phyloP scores from a whole-genome alignment of 1,140 invertebrate genomes.

The Antheraea mylitta region DNA sequence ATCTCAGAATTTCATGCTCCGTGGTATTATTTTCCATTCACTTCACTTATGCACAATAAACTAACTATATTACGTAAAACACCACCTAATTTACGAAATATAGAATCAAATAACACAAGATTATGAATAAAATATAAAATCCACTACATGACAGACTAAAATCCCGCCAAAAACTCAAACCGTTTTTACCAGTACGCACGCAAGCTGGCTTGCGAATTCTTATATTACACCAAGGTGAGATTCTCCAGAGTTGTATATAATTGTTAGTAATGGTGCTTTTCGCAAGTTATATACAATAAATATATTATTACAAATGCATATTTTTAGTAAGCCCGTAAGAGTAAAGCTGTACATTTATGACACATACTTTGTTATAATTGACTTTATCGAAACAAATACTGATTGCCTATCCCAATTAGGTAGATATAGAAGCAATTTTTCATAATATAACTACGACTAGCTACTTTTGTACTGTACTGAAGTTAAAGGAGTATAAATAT shows the following conservation, averaged over 20 bases:
- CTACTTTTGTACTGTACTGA: conserved; percentile 60
- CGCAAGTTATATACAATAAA: not conserved
- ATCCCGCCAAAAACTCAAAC: no score
- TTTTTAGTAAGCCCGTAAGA: not conserved
- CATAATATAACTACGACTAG: conserved; percentile 54
- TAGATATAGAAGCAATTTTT: conserved; percentile 3
- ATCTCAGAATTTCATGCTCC: no score
- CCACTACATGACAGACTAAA: no score
- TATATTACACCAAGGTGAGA: not conserved
- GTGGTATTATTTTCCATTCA: no score
- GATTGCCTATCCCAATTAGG: not conserved
- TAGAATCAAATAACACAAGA: no score
- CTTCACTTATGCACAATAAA: no score
- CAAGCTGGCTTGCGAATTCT: not conserved
- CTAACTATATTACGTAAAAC: no score
- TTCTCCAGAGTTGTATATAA: not conserved
- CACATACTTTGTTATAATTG: not conserved
- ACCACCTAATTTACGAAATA: no score
- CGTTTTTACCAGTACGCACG: no score
- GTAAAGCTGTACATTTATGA: not conserved
- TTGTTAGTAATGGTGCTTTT: conserved; percentile 2
- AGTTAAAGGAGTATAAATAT: conserved; percentile 29
- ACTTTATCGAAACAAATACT: not conserved
- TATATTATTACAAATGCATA: conserved; percentile 1
- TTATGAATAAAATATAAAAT: no score